Evolutionary conservation across 2,113 vertebrate genomes (phyloP).

Genomic region (Sinocyclocheilus grahami): DNA sequence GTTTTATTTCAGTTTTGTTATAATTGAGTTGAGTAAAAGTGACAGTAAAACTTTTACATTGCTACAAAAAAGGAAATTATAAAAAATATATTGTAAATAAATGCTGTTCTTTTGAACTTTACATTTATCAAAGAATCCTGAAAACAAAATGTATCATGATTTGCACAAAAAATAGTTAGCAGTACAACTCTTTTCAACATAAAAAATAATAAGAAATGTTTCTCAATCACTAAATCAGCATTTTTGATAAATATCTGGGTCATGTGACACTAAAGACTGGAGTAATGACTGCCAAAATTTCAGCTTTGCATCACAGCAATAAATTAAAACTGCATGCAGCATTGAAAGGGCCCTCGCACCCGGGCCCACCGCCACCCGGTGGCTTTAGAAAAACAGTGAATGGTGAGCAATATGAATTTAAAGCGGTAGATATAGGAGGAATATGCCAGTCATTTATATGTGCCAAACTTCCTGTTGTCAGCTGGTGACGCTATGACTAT

Average conservation of each 20-base stretch:
- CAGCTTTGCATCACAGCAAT: background rate
- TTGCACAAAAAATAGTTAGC: background rate
- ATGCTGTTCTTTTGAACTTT: background rate
- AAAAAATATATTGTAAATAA: background rate
- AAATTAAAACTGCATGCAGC: too few relatives aligned
- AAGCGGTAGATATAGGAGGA: too few relatives aligned
- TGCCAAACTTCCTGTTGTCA: too few relatives aligned
- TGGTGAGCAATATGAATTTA: too few relatives aligned
- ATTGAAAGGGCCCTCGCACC: too few relatives aligned
- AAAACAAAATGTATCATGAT: background rate
- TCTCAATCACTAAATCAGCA: background rate
- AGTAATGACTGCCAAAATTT: background rate
- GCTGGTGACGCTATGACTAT: too few relatives aligned
- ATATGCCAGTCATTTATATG: too few relatives aligned
- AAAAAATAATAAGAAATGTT: background rate
- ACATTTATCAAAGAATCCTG: too few relatives aligned
- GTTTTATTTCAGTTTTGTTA: background rate
- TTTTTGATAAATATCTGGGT: background rate
- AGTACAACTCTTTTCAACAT: background rate
- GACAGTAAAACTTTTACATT: background rate
- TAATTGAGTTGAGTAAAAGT: background rate
- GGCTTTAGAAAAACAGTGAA: too few relatives aligned
- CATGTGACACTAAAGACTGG: background rate
- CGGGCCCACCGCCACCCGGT: too few relatives aligned
- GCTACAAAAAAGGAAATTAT: background rate